Conservation (phyloP, 1,140 invertebrate genomes). For the Lamellibrachia luymesi region DNA sequence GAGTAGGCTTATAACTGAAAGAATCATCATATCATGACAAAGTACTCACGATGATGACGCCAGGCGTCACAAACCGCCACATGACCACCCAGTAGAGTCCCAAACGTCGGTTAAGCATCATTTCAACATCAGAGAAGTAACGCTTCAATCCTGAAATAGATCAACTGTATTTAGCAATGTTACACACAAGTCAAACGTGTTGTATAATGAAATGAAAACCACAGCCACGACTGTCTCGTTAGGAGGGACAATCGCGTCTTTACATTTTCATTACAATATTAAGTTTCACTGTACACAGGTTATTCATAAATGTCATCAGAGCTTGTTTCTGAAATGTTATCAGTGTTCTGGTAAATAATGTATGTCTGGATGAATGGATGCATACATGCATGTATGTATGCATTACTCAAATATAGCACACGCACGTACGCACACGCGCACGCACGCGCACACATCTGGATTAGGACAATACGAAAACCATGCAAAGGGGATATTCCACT, state of each 20-base stretch:
- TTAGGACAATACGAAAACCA: too few relatives aligned
- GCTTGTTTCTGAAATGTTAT: neutral
- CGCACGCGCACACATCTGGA: too few relatives aligned
- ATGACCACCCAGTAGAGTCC: slow-evolving; percentile 50
- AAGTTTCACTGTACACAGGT: neutral
- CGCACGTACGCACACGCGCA: too few relatives aligned
- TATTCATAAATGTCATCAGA: neutral
- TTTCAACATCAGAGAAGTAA: slow-evolving; percentile 47
- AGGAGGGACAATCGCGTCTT: neutral
- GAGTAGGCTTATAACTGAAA: too few relatives aligned
- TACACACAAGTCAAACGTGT: neutral
- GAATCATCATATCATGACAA: neutral
- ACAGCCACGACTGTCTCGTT: too few relatives aligned
- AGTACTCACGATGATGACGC: slow-evolving; percentile 41
- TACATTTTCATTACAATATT: neutral
- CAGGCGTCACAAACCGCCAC: slow-evolving; percentile 49
- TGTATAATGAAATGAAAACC: too few relatives aligned
- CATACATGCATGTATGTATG: too few relatives aligned
- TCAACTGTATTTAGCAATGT: neutral
- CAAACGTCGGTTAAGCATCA: slow-evolving; percentile 52
- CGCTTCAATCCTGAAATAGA: neutral
- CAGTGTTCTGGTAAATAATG: neutral
- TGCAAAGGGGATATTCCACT: too few relatives aligned
- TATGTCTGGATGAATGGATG: too few relatives aligned
- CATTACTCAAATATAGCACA: too few relatives aligned